These are phyloP conservation scores for Asteroscopus sphinx DNA, from an alignment of 2,888 invertebrate species.

Conservation along the genomic window DNA sequence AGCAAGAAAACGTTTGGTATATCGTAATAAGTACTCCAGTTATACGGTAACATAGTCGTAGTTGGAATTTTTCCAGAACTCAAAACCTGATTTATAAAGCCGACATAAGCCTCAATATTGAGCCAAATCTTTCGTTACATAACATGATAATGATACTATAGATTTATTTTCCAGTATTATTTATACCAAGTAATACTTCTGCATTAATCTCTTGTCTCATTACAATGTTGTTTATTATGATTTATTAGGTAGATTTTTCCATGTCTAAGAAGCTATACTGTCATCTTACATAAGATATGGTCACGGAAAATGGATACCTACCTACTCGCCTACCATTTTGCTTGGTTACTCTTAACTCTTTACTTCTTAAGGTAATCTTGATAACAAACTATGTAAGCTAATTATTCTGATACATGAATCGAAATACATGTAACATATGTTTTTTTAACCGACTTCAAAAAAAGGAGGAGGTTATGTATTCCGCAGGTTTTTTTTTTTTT, in stretches of 20 bases:
- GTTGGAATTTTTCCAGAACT: conserved; percentile 31
- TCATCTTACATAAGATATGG: conserved; percentile 30
- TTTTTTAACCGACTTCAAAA: too few species aligned
- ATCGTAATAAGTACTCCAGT: neutral
- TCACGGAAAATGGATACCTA: conserved; percentile 21
- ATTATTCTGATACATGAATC: too few species aligned
- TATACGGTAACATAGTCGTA: conserved; percentile 1
- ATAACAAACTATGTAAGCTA: too few species aligned
- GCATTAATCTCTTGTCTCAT: conserved; percentile 7
- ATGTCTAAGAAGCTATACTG: conserved; percentile 14
- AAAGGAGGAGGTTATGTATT: too few species aligned
- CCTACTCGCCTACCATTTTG: too few species aligned
- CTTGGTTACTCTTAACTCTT: too few species aligned
- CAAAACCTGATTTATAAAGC: conserved; percentile 20
- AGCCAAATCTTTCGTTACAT: conserved; percentile 17
- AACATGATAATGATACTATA: neutral
- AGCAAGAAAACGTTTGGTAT: neutral
- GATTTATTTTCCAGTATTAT: neutral
- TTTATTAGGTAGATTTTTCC: conserved; percentile 44
- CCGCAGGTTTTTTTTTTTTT: too few species aligned
- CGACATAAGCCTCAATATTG: conserved; percentile 15
- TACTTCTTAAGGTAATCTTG: too few species aligned
- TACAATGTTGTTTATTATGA: conserved; percentile 39
- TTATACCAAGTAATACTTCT: conserved; percentile 27
- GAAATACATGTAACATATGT: too few species aligned